phyloP scores from a whole-genome alignment of 2,888 invertebrate species.

The Cephus pulcher region DNA sequence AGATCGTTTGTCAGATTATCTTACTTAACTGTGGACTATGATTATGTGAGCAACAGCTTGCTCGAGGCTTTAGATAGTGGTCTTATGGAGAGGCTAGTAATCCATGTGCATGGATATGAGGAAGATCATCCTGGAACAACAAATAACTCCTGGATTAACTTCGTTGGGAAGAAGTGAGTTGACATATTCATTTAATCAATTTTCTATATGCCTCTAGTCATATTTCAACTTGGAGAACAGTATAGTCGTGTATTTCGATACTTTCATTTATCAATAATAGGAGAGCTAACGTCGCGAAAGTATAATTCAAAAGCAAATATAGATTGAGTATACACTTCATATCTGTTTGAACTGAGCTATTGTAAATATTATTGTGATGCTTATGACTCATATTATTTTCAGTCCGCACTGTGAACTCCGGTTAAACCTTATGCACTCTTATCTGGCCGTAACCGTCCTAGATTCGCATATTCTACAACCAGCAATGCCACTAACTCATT shows the following conservation, averaged over 20 bases:
- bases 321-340: not conserved
- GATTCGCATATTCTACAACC: slow-evolving; percentile 74
- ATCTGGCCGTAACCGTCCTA: slow-evolving; percentile 74
- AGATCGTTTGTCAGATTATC: slow-evolving; percentile 68
- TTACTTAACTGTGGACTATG: slow-evolving; percentile 70
- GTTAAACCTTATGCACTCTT: slow-evolving; percentile 76
- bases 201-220: not conserved
- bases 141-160: slow-evolving; percentile 74
- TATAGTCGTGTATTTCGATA: not conserved
- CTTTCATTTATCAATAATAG: not conserved
- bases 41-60: slow-evolving; percentile 69
- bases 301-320: not conserved
- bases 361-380: not conserved
- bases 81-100: slow-evolving; percentile 71
- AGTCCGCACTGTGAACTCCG: slow-evolving; percentile 72
- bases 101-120: slow-evolving; percentile 78
- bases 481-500: slow-evolving; percentile 79
- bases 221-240: not conserved
- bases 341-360: not conserved
- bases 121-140: slow-evolving; percentile 74
- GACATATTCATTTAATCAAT: not conserved
- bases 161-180: slow-evolving; percentile 68
- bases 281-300: not conserved
- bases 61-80: slow-evolving; percentile 66
- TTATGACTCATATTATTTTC: slow-evolving; percentile 21